Base-by-base conservation (phyloP, 2,888 invertebrate species). In the Tortricodes alternella region DNA sequence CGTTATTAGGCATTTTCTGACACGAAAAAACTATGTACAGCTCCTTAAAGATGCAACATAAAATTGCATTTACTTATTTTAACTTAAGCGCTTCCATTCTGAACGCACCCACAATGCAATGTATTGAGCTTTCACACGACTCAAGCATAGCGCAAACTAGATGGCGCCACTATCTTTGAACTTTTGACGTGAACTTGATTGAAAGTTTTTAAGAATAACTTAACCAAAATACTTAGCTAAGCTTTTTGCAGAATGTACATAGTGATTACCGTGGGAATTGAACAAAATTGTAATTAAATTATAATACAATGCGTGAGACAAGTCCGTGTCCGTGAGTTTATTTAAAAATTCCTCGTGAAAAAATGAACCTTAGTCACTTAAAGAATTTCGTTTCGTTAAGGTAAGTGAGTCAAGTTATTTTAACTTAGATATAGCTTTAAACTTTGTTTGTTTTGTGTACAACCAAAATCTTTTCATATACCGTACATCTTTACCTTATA, bases 121-220 rank as follows among this genome's bases (percentile, higher is more conserved):
- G 75, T 78, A 83, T 79, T 69, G 83, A 89, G 87, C 88, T 88
- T 89, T 82, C 71, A 65, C 62, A 55, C 52, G 64, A 38, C 27
- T 63, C 78, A 67, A 70, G 70, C 86, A 79, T 88, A 68, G 83
- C 83, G 62, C 29, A 63, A 62, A 68, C 78, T 82, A 89, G 89
- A 85, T 88, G 88, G 78, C 85, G 73, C 60, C 61, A 71, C 71
- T 58, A 62, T 71, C 71, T 76, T 78, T 88, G 89, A 89, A 90
- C 89, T 90, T 89, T 89, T 90, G 89, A 90, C 89, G 85, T 89
- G 85, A 89, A 89, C 89, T 89, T 89, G 80, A 83, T 80, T 78
- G 78, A 74, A 85, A 87, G 83, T 87, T 83, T 72, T 83, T 71
- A n/a, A 78, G 65, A 83, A 80, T 81, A 86, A 82, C 81, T 82